Evolutionary conservation across 2,797 vertebrate species (phyloP).

Genomic region (Apodemus agrarius): DNA sequence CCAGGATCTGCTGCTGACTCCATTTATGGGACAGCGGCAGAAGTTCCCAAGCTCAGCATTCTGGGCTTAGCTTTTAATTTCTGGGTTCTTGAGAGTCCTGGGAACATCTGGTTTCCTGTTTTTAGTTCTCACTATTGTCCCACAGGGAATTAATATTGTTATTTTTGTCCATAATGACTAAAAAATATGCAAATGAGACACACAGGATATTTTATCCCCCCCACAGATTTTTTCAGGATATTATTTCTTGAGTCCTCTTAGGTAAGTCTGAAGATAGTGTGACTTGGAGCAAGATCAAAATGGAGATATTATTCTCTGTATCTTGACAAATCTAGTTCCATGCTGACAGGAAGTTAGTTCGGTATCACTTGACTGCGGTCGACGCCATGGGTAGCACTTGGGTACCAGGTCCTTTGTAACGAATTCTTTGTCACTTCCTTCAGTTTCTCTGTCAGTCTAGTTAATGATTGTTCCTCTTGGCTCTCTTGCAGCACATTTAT

Average conservation of each 20-base stretch:
- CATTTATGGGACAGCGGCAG: background rate
- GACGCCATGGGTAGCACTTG: too few relatives aligned
- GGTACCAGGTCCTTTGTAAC: background rate
- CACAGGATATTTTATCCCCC: background rate
- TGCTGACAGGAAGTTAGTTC: too few relatives aligned
- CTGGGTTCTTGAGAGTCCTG: background rate
- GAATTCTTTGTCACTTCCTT: conserved; percentile 13
- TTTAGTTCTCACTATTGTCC: conserved; percentile 16
- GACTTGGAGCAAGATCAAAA: background rate
- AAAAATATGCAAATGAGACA: conserved; percentile 15
- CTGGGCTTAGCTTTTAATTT: background rate
- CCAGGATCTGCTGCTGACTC: background rate
- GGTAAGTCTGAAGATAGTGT: background rate
- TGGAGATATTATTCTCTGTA: background rate
- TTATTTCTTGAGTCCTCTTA: conserved; percentile 9
- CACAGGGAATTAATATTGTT: conserved; percentile 16
- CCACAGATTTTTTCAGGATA: background rate
- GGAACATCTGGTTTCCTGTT: background rate
- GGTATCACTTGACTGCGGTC: background rate
- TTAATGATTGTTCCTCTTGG: conserved; percentile 6
- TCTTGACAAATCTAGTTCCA: background rate
- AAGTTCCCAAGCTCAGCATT: background rate
- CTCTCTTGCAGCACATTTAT: conserved; percentile 7
- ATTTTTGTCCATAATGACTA: conserved; percentile 27
- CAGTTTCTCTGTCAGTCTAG: conserved; percentile 41